These are phyloP conservation scores for Rhopalosiphum padi DNA, from an alignment of 1,140 invertebrate species.

Conservation along the genomic window DNA sequence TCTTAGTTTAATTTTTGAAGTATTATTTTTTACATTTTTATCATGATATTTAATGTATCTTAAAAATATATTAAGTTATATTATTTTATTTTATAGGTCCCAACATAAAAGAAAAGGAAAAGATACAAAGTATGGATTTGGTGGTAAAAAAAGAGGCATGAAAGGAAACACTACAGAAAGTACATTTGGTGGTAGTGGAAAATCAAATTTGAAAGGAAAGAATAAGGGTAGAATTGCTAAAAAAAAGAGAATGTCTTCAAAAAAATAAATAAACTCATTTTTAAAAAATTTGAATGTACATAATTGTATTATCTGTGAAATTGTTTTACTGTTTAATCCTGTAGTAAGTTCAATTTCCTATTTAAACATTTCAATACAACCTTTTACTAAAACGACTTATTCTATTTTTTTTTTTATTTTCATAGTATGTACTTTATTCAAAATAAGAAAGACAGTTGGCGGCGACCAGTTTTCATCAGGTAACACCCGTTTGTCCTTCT, in stretches of 20 bases:
- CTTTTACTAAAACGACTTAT: not conserved
- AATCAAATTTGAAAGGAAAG: slow-evolving; percentile 37
- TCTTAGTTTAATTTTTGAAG: too few species aligned
- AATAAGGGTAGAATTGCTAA: slow-evolving; percentile 40
- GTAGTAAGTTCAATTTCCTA: not conserved
- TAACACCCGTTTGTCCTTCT: too few species aligned
- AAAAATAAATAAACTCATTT: slow-evolving; percentile 25
- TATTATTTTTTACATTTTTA: too few species aligned
- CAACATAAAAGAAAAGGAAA: slow-evolving; percentile 74
- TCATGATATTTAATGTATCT: not conserved
- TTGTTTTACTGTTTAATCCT: not conserved
- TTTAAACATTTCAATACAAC: not conserved
- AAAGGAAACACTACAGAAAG: slow-evolving; percentile 81
- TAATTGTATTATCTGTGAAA: not conserved
- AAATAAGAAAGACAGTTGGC: too few species aligned
- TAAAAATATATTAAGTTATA: not conserved
- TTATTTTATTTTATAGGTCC: slow-evolving; percentile 58
- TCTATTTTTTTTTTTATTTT: not conserved
- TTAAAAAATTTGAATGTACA: slow-evolving; percentile 23
- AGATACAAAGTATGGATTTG: slow-evolving; percentile 92
- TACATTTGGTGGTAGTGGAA: slow-evolving; percentile 39
- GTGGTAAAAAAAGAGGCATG: slow-evolving; percentile 89
- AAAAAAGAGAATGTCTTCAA: slow-evolving; percentile 37
- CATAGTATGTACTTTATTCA: not conserved
- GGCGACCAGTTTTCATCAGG: too few species aligned